Evolutionary conservation across 2,888 invertebrate genomes (phyloP).

Genomic region (Cryptops parisi): DNA sequence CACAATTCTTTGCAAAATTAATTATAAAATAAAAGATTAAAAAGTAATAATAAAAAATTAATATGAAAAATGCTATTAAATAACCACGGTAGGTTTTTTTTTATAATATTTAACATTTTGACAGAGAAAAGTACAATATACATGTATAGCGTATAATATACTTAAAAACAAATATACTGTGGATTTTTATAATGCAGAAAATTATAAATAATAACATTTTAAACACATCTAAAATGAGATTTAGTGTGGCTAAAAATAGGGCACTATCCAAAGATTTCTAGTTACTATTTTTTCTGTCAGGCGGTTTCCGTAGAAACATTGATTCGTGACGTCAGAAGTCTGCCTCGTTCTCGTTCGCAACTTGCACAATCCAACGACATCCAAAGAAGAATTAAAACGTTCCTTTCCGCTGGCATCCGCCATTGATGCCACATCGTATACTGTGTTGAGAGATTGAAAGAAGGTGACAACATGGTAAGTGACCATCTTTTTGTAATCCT

Average conservation of each 20-base stretch:
- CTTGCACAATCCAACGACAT: neutral
- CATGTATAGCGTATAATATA: neutral
- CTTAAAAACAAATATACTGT: too few species aligned
- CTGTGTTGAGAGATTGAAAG: neutral
- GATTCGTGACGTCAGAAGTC: neutral
- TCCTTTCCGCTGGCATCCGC: conserved; percentile 4
- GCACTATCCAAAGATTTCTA: too few species aligned
- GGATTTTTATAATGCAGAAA: too few species aligned
- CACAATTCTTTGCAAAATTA: too few species aligned
- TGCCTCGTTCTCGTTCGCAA: neutral
- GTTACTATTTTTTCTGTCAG: too few species aligned
- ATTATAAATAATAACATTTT: too few species aligned
- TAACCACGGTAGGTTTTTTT: neutral
- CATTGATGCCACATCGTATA: conserved; percentile 10
- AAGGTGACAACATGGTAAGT: neutral
- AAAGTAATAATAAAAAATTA: too few species aligned
- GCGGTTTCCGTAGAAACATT: too few species aligned
- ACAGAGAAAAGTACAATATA: neutral
- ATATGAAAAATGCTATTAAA: too few species aligned
- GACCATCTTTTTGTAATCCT: neutral
- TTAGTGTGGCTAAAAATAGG: neutral
- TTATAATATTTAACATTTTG: neutral
- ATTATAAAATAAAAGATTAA: too few species aligned
- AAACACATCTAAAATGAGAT: neutral
- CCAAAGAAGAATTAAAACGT: neutral